A percentile compares a stretch with the other conserved stretches of the same genome.
Conservation (phyloP, 2,888 invertebrate genomes). For the Patella pellucida region DNA sequence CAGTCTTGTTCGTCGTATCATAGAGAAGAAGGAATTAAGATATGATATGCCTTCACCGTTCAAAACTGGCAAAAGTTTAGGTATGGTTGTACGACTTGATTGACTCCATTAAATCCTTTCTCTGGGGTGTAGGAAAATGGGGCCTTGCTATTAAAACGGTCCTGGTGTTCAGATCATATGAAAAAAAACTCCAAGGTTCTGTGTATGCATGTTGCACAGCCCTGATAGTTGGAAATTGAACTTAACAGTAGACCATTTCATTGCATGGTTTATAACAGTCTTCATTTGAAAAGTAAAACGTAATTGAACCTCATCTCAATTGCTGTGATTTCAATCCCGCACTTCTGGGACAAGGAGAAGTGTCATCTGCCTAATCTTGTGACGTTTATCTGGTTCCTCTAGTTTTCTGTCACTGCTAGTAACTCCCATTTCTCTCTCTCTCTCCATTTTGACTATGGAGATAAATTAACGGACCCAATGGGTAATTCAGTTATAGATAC, state of each 20-base stretch:
- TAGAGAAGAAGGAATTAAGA: conserved; percentile 78
- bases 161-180: too few relatives aligned
- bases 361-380: too few relatives aligned
- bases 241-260: too few relatives aligned
- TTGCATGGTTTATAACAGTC: too few relatives aligned
- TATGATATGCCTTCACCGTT: conserved; percentile 81
- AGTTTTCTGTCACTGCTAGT: neutral
- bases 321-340: too few relatives aligned
- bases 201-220: too few relatives aligned
- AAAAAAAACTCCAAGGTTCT: too few relatives aligned
- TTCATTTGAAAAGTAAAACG: too few relatives aligned
- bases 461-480: neutral
- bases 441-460: neutral
- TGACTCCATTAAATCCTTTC: neutral
- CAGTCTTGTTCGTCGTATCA: conserved; percentile 86
- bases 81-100: conserved; percentile 70
- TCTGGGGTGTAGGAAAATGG: neutral
- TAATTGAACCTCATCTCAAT: too few relatives aligned
- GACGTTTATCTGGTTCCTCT: neutral
- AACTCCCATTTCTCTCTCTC: neutral
- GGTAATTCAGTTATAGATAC: neutral
- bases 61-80: conserved; percentile 78
- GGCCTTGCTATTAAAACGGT: too few relatives aligned
- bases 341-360: too few relatives aligned
- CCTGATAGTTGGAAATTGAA: too few relatives aligned